A percentile compares a stretch with the other conserved stretches of the same genome.
Evolutionary conservation across 2,113 vertebrate genomes (phyloP).

Genomic region (Calyptommatus sinebrachiatus): DNA sequence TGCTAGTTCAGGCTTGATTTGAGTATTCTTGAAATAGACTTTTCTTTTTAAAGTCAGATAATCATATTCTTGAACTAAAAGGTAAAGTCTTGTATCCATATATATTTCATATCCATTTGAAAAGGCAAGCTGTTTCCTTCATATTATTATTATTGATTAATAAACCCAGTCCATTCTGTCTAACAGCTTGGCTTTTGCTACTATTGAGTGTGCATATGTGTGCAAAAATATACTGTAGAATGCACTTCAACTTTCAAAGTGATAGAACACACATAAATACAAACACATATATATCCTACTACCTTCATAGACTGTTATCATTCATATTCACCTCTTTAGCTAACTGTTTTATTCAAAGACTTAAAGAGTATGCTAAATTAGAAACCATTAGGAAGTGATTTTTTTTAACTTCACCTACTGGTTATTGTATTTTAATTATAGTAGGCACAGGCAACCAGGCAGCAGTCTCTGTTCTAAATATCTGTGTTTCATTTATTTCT

Average conservation of each 20-base stretch:
- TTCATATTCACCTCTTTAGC: slow-evolving; percentile 18
- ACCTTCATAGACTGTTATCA: background rate
- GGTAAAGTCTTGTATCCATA: slow-evolving; percentile 22
- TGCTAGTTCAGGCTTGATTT: slow-evolving; percentile 3
- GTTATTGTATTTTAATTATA: slow-evolving; percentile 80
- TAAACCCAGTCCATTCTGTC: slow-evolving; percentile 35
- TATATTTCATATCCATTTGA: slow-evolving; percentile 30
- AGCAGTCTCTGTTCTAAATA: slow-evolving; percentile 78
- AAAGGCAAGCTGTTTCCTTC: background rate
- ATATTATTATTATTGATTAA: slow-evolving; percentile 17
- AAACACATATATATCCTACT: slow-evolving; percentile 1
- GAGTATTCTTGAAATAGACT: background rate
- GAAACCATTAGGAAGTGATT: slow-evolving; percentile 60
- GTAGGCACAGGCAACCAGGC: slow-evolving; percentile 72
- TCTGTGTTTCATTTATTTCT: slow-evolving; percentile 81
- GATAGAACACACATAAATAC: slow-evolving; percentile 12
- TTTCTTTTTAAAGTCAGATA: slow-evolving; percentile 24
- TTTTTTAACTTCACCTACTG: slow-evolving; percentile 68
- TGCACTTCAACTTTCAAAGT: slow-evolving; percentile 11
- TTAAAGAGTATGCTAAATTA: slow-evolving; percentile 65
- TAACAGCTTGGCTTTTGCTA: slow-evolving; percentile 29
- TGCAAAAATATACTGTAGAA: background rate
- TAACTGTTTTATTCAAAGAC: slow-evolving; percentile 55
- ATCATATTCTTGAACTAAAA: background rate
- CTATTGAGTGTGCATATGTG: background rate